A percentile compares a stretch with the other conserved stretches of the same genome.
Conservation (phyloP, 2,797 vertebrate genomes). For the Dicrostonyx torquatus region DNA sequence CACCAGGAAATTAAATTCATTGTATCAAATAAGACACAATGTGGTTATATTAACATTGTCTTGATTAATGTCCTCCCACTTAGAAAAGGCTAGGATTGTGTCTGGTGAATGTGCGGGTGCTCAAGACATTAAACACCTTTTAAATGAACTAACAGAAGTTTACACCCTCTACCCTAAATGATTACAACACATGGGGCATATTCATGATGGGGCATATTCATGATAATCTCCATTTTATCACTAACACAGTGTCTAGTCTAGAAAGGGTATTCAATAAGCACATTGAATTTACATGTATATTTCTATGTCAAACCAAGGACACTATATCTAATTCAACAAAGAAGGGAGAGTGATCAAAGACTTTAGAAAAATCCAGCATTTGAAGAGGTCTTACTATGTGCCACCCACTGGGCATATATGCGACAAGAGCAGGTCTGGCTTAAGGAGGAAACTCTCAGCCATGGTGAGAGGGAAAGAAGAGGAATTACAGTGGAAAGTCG, state of each 20-base stretch:
- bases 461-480: neutral
- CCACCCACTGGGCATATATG: neutral
- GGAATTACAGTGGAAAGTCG: neutral
- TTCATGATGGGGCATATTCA: neutral
- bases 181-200: neutral
- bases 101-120: neutral
- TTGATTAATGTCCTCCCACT: slow-evolving; percentile 12
- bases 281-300: neutral
- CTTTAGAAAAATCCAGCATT: neutral
- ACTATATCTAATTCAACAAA: slow-evolving; percentile 4
- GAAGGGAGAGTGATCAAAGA: neutral
- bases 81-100: neutral
- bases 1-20: slow-evolving; percentile 48
- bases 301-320: neutral
- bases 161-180: neutral
- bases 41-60: neutral
- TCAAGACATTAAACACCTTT: slow-evolving; percentile 10
- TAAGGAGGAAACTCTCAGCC: neutral
- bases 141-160: slow-evolving; percentile 17
- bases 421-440: neutral
- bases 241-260: neutral
- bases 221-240: neutral
- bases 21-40: neutral
- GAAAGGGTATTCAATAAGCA: neutral
- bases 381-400: neutral